A percentile compares a stretch with the other conserved stretches of the same genome.
Conservation (phyloP, 2,113 vertebrate genomes). For the Chloroceryle aenea region DNA sequence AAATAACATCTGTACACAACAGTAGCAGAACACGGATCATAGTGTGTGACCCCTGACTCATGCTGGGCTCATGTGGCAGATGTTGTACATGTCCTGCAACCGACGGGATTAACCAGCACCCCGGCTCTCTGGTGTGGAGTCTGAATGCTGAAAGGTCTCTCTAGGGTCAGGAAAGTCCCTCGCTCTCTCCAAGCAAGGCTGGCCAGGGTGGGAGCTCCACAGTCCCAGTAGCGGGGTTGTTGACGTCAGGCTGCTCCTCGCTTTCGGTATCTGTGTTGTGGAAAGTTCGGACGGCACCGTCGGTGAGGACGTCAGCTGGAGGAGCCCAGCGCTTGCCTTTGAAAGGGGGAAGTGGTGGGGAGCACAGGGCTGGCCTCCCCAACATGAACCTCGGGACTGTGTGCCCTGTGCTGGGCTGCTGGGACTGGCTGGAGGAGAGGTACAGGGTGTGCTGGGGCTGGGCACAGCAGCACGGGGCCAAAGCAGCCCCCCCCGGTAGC, state of each 20-base stretch:
- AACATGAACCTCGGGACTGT: rapidly evolving
- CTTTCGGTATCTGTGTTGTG: rapidly evolving
- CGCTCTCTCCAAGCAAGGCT: rapidly evolving
- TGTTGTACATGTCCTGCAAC: rapidly evolving
- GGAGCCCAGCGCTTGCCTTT: rapidly evolving
- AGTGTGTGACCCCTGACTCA: background rate
- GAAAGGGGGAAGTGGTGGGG: background rate
- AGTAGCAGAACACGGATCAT: background rate
- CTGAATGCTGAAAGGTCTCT: background rate
- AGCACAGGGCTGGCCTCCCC: background rate
- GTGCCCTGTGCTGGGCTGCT: rapidly evolving
- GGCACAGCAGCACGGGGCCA: background rate
- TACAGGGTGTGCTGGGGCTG: rapidly evolving
- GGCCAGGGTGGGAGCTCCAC: background rate
- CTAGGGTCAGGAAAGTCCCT: background rate
- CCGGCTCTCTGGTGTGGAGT: rapidly evolving
- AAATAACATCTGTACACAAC: background rate
- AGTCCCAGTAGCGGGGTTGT: background rate
- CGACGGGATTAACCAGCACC: rapidly evolving
- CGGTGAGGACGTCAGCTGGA: rapidly evolving
- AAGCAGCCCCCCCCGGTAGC: background rate
- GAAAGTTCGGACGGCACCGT: rapidly evolving
- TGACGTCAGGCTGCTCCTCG: background rate
- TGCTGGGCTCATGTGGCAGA: rapidly evolving
- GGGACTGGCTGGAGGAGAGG: background rate